Conservation (phyloP, 2,113 vertebrate genomes). For the Hydrolagus affinis region DNA sequence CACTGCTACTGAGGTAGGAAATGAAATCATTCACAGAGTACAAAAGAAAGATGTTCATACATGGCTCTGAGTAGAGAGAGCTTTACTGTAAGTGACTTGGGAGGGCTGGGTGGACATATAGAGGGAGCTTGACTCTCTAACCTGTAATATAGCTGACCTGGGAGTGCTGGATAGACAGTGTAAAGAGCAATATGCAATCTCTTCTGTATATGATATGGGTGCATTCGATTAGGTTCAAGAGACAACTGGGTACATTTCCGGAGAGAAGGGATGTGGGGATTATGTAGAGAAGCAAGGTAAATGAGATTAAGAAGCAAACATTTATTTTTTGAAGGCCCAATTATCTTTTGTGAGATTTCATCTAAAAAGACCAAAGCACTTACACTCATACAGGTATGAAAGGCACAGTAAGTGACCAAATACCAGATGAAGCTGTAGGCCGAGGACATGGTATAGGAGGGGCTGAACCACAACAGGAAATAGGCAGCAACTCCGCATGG, state of each 20-base stretch:
- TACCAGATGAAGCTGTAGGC: slow-evolving; percentile 54
- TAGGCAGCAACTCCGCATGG: slow-evolving; percentile 52
- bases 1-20: no score
- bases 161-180: no score
- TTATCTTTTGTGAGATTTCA: no score
- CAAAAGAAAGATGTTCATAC: no score
- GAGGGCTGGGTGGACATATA: no score
- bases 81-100: not conserved
- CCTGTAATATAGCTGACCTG: not conserved
- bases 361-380: slow-evolving; percentile 34
- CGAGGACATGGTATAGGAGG: slow-evolving; percentile 36
- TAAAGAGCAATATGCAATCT: no score
- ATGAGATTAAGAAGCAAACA: not conserved
- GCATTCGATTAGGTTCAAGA: no score
- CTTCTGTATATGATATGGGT: no score
- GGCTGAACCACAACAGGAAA: slow-evolving; percentile 54
- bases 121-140: no score
- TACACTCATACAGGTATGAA: slow-evolving; percentile 63
- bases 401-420: slow-evolving; percentile 54
- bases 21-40: no score
- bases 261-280: not conserved
- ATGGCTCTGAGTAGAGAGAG: not conserved
- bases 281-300: not conserved
- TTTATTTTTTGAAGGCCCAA: not conserved
- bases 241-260: no score